phyloP scores from a whole-genome alignment of 2,797 vertebrate species.

The Prunella strophiata region DNA sequence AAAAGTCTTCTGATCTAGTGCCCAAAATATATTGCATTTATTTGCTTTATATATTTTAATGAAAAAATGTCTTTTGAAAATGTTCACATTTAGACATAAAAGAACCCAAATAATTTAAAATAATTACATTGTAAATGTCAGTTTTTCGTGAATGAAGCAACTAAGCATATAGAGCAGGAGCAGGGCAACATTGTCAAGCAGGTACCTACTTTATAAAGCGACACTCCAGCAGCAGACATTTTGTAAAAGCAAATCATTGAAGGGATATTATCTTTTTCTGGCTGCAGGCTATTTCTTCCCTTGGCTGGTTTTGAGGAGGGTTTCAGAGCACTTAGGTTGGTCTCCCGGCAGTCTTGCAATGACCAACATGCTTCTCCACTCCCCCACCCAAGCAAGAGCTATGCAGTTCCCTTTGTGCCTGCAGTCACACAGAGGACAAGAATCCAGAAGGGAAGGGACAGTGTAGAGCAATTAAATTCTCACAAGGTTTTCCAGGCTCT shows the following conservation, averaged over 20 bases:
- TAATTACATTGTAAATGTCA: constrained; percentile 14
- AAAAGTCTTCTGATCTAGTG: constrained; percentile 51
- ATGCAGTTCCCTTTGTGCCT: rapidly evolving
- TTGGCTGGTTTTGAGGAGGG: neutral
- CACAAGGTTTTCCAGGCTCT: neutral
- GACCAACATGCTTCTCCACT: rapidly evolving
- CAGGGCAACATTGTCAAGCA: neutral
- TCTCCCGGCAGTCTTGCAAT: neutral
- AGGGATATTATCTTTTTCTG: neutral
- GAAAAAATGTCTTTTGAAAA: neutral
- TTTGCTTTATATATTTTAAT: constrained; percentile 22
- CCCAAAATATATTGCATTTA: constrained; percentile 32
- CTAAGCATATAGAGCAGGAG: neutral
- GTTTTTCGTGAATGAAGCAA: neutral
- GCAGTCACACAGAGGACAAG: rapidly evolving
- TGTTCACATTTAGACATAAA: constrained; percentile 25
- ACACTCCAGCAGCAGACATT: neutral
- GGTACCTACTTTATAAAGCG: neutral
- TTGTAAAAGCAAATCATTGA: neutral
- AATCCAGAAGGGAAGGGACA: neutral
- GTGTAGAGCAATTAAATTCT: neutral
- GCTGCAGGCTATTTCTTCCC: neutral
- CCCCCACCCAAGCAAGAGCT: neutral
- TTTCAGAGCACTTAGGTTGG: rapidly evolving
- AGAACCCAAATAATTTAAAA: constrained; percentile 12